phyloP scores from a whole-genome alignment of 2,113 vertebrate genomes.

The Sinocyclocheilus grahami region DNA sequence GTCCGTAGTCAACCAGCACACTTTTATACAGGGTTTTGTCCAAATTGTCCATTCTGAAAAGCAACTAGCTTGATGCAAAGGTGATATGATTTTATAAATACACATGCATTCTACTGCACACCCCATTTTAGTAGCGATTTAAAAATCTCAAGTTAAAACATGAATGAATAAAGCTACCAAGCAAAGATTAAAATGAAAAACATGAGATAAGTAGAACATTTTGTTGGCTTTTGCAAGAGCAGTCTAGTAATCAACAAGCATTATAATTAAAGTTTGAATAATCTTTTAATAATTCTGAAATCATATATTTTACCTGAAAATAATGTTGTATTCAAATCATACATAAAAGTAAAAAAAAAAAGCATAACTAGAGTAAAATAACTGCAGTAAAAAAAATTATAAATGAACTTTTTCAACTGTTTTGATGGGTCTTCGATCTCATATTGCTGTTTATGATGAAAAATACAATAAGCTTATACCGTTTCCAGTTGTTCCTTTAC shows the following conservation, averaged over 20 bases:
- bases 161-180: no score
- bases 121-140: not conserved
- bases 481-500: constrained; percentile 22
- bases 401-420: not conserved
- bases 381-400: not conserved
- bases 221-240: not conserved
- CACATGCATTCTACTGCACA: not conserved
- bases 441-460: not conserved
- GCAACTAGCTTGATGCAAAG: not conserved
- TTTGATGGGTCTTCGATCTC: not conserved
- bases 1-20: not conserved
- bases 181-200: not conserved
- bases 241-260: not conserved
- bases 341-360: not conserved
- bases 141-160: no score
- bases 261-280: not conserved
- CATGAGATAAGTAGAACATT: not conserved
- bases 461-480: not conserved
- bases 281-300: no score
- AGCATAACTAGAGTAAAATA: not conserved
- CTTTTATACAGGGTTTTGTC: not conserved
- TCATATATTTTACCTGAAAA: not conserved
- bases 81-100: not conserved
- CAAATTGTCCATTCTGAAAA: not conserved
- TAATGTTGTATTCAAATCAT: not conserved